These are phyloP conservation scores for Chaetoderma sp. DNA, from an alignment of 2,888 invertebrate species.

Conservation along the genomic window DNA sequence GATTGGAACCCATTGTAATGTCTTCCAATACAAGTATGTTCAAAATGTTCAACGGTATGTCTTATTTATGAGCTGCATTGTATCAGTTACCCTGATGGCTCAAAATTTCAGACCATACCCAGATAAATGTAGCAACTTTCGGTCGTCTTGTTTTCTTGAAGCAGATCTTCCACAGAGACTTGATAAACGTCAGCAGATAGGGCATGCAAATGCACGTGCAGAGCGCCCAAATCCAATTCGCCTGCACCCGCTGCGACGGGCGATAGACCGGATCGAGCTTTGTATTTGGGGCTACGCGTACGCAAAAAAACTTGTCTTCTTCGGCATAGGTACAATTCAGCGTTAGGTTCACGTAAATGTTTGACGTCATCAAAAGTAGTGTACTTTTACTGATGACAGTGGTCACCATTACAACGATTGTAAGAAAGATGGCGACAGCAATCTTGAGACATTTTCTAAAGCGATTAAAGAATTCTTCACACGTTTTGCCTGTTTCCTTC, in stretches of 20 bases:
- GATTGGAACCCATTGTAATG: too few relatives aligned
- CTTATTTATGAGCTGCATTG: too few relatives aligned
- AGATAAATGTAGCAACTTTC: not conserved
- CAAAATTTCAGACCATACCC: too few relatives aligned
- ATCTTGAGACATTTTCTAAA: slow-evolving; percentile 68
- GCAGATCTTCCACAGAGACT: slow-evolving; percentile 68
- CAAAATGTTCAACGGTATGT: too few relatives aligned
- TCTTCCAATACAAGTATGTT: too few relatives aligned
- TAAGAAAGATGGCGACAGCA: slow-evolving; percentile 86
- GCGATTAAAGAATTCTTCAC: not conserved
- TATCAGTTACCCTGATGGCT: too few relatives aligned
- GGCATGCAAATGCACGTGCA: slow-evolving; percentile 66
- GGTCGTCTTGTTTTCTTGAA: slow-evolving; percentile 55
- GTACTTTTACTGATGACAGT: slow-evolving; percentile 91
- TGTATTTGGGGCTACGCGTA: too few relatives aligned
- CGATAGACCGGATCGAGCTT: too few relatives aligned
- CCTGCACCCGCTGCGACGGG: not conserved
- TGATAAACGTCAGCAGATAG: slow-evolving; percentile 65
- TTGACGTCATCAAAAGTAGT: slow-evolving; percentile 67
- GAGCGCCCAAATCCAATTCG: slow-evolving; percentile 69
- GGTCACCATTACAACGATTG: slow-evolving; percentile 84
- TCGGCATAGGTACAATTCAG: too few relatives aligned
- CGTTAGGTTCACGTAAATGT: not conserved
- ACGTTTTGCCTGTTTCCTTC: not conserved
- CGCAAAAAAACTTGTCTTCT: too few relatives aligned